Conservation (phyloP, 2,113 vertebrate genomes). For the Lota lota region DNA sequence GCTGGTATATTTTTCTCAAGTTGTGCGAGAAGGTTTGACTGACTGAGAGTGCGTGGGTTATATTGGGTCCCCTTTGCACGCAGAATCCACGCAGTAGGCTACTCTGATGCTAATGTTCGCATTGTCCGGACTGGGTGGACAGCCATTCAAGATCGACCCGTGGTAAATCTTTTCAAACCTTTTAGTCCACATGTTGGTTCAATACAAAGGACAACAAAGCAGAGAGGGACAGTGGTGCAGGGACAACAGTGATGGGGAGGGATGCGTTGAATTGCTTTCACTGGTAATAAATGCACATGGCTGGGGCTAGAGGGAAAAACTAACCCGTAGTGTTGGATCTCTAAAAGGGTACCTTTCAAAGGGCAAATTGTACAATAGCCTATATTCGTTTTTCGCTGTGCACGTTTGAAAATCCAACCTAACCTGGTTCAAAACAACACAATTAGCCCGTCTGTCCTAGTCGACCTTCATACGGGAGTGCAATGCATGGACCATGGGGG, state of each 20-base stretch:
- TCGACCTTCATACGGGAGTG: constrained; percentile 13
- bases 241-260: constrained; percentile 59
- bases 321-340: not conserved
- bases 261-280: constrained; percentile 49
- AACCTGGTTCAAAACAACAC: not conserved
- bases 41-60: too few relatives aligned
- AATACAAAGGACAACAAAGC: constrained; percentile 69
- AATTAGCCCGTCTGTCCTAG: not conserved
- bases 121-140: constrained; percentile 51
- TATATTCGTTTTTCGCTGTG: too few relatives aligned
- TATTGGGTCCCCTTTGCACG: too few relatives aligned
- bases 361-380: not conserved
- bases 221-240: constrained; percentile 58
- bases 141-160: constrained; percentile 67
- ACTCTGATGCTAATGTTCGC: constrained; percentile 33
- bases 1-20: too few relatives aligned
- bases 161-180: constrained; percentile 62
- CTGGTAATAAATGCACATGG: constrained; percentile 33
- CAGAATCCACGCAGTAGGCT: constrained; percentile 17
- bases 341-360: not conserved
- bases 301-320: constrained; percentile 19
- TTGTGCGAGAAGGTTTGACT: too few relatives aligned
- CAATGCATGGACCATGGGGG: not conserved
- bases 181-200: constrained; percentile 58
- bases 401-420: too few relatives aligned